Evolutionary conservation across 2,797 vertebrate genomes (phyloP), one percentile per base, ranked within the genome.

Genomic region (Xenopus petersii): DNA sequence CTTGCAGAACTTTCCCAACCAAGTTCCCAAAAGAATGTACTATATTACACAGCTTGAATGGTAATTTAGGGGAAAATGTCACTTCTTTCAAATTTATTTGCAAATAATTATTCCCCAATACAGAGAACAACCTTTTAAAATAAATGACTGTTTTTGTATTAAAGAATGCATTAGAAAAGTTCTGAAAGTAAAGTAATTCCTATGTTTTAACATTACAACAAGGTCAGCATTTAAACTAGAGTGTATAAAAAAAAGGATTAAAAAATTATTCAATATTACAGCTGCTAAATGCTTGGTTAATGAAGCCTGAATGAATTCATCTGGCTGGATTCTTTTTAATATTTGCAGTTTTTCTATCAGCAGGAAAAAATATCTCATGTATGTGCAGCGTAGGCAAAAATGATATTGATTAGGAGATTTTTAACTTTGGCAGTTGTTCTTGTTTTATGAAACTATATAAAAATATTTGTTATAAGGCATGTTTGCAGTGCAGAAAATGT

Each of bases 351-450:
- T 63, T 42, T 36, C 6, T 63, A 33, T 63, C 61, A 63, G 61
- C 30, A 36, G 15, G 15, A 63, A 63, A 13, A 63, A 61, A 61
- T 5, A 61, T 61, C 6, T 63, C 26, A 63, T 24, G 26, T 24
- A 24, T 61, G 21, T 61, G 59, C 59, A 24, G 59, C 24, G 26
- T 33, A 15, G 26, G 30, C 61, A 63, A 63, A 36, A 63, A 63
- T 63, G 30, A 33, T 63, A 63, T 63, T 63, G 61, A 63, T 63
- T 63, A 63, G 61, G 12, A 63, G 61, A 36, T 33, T 63, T 63
- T 63, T 63, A 33, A 63, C 61, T 33, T 63, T 63, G 61, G 26
- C 61, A 63, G 61, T 63, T 63, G 13, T 15, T 26, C 21, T 63
- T 13, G 30, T 16, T 42, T 63, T 36, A 63, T 63, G 15, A 36